Percentiles rank a stretch among this genome's conserved stretches.
phyloP scores from a whole-genome alignment of 2,888 invertebrate genomes.

The Scaptodrosophila latifasciaeformis region DNA sequence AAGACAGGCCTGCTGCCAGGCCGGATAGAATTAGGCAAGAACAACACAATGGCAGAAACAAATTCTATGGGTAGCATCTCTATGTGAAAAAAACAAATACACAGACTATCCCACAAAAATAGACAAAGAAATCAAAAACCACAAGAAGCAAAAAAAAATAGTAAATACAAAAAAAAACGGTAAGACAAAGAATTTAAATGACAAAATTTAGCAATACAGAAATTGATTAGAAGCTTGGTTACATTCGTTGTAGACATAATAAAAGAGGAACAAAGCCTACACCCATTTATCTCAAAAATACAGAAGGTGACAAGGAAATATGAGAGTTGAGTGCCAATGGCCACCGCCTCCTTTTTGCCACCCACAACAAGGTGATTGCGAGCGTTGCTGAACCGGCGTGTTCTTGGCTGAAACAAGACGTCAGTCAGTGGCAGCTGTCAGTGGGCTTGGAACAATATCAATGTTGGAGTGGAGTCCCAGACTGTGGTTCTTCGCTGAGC shows the following conservation, averaged over 20 bases:
- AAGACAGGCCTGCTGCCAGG: slow-evolving; percentile 24
- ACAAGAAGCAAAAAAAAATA: not conserved
- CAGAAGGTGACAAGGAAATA: too few species aligned
- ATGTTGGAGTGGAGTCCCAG: slow-evolving; percentile 11
- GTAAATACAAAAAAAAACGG: slow-evolving; percentile 2
- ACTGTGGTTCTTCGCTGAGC: not conserved
- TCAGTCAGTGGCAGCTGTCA: slow-evolving; percentile 32
- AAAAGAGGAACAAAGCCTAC: too few species aligned
- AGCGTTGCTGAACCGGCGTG: too few species aligned
- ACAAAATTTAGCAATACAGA: slow-evolving; percentile 49
- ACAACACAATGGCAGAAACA: slow-evolving; percentile 6
- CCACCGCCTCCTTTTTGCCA: too few species aligned
- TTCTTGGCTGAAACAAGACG: too few species aligned
- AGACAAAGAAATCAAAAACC: slow-evolving; percentile 21
- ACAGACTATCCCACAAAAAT: slow-evolving; percentile 13
- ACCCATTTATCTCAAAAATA: too few species aligned
- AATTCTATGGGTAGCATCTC: slow-evolving; percentile 35
- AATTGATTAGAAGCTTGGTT: slow-evolving; percentile 62
- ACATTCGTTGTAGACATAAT: too few species aligned
- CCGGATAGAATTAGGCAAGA: not conserved
- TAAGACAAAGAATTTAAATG: slow-evolving; percentile 40
- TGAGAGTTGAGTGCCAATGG: too few species aligned
- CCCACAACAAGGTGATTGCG: too few species aligned
- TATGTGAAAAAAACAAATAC: slow-evolving; percentile 26
- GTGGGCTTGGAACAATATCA: slow-evolving; percentile 32